Evolutionary conservation across 1,140 invertebrate genomes (phyloP).

Genomic region (Drosophila triauraria): DNA sequence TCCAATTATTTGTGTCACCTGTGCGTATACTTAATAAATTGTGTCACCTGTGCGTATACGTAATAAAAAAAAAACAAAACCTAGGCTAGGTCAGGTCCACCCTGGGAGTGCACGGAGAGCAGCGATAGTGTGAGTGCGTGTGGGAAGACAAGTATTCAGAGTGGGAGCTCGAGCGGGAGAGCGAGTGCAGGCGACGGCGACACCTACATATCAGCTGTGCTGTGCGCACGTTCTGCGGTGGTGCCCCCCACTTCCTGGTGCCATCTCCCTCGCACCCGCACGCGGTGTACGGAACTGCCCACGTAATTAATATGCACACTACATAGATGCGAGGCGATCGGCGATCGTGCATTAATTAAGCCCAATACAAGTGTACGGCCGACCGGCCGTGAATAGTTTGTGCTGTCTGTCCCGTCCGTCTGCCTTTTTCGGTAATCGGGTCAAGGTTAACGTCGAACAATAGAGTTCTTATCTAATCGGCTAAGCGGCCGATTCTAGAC

Average conservation of each 20-base stretch:
- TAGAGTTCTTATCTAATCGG: constrained; percentile 43
- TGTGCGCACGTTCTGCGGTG: constrained; percentile 13
- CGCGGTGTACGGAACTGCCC: constrained; percentile 10
- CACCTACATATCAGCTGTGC: constrained; percentile 18
- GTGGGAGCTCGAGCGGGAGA: constrained; percentile 3
- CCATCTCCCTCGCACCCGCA: constrained; percentile 19
- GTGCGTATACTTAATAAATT: too few relatives aligned
- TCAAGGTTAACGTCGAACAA: constrained; percentile 58
- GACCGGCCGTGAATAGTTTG: constrained; percentile 43
- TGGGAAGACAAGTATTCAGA: neutral
- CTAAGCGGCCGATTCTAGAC: constrained; percentile 4
- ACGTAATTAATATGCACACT: constrained; percentile 65
- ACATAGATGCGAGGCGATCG: constrained; percentile 28
- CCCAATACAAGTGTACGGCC: constrained; percentile 5
- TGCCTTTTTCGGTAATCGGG: constrained; percentile 52
- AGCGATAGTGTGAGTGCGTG: constrained; percentile 10
- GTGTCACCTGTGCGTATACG: too few relatives aligned
- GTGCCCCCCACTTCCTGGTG: constrained; percentile 27
- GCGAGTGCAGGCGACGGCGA: constrained; percentile 8
- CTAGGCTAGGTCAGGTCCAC: constrained; percentile 7
- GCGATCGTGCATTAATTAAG: constrained; percentile 57
- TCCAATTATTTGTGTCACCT: too few relatives aligned
- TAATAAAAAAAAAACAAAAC: too few relatives aligned
- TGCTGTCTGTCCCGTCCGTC: constrained; percentile 21
- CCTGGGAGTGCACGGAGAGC: constrained; percentile 7